Conservation (phyloP, 2,797 vertebrate genomes). For the Danio choprae region DNA sequence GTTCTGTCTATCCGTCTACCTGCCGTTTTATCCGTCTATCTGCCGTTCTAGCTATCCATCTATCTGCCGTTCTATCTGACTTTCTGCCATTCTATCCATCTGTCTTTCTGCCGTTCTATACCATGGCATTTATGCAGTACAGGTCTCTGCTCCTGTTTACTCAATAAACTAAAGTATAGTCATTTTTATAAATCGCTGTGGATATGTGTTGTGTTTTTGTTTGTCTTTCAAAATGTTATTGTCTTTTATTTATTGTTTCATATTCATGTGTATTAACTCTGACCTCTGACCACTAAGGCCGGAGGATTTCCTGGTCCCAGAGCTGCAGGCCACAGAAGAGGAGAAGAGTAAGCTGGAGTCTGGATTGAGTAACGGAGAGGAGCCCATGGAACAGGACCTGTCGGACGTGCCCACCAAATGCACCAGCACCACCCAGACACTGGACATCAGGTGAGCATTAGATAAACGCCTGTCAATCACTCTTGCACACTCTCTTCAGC, state of each 20-base stretch:
- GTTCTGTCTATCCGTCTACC: no score
- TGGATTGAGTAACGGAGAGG: conserved; percentile 93
- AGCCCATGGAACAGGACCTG: conserved; percentile 97
- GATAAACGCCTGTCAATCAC: no score
- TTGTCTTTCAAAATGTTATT: background rate
- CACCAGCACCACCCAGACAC: conserved; percentile 87
- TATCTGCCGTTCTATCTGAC: no score
- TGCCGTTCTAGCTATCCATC: no score
- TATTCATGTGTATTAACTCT: background rate
- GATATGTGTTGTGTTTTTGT: background rate
- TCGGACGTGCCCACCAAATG: conserved; percentile 98
- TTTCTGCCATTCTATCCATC: no score
- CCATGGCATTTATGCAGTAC: background rate
- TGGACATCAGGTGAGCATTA: conserved; percentile 91
- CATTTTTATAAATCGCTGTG: background rate
- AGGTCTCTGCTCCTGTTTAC: background rate
- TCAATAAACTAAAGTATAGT: background rate
- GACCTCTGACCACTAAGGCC: conserved; percentile 78
- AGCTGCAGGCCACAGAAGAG: conserved; percentile 97
- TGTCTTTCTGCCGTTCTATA: no score
- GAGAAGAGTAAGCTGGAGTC: conserved; percentile 97
- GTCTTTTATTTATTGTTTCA: background rate
- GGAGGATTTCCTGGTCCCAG: conserved; percentile 97
- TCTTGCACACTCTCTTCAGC: no score
- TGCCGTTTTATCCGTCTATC: no score